phyloP scores from a whole-genome alignment of 2,113 vertebrate species.

The Calypte anna region DNA sequence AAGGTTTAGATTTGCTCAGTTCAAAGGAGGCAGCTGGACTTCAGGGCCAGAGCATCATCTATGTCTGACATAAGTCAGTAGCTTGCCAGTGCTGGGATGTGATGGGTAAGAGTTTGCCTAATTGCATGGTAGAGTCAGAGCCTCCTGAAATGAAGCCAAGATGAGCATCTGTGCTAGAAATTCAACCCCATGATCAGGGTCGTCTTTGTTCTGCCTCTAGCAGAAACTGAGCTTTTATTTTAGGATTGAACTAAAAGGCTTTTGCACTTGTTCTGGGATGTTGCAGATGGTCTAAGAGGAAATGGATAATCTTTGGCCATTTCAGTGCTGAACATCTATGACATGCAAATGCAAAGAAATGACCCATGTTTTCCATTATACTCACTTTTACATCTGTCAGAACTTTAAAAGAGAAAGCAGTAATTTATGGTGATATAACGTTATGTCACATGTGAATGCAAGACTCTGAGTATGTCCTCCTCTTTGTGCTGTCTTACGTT shows the following conservation, averaged over 20 bases:
- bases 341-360: neutral
- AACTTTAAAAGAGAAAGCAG: neutral
- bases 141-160: slow-evolving; percentile 31
- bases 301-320: neutral
- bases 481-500: neutral
- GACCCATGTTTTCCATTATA: neutral
- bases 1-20: neutral
- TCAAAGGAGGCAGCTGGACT: neutral
- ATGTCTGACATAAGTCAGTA: neutral
- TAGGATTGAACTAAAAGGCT: neutral
- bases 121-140: neutral
- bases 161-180: slow-evolving; percentile 37
- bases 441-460: neutral
- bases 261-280: neutral
- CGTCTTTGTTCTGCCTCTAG: neutral
- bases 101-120: neutral
- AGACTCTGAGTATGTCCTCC: neutral
- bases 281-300: neutral
- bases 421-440: neutral
- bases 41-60: neutral
- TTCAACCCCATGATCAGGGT: slow-evolving; percentile 7
- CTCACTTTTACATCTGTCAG: neutral
- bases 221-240: slow-evolving; percentile 9
- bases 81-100: neutral
- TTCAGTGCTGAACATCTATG: neutral